phyloP scores from a whole-genome alignment of 1,140 invertebrate genomes.

The Ptiloglossa arizonensis region DNA sequence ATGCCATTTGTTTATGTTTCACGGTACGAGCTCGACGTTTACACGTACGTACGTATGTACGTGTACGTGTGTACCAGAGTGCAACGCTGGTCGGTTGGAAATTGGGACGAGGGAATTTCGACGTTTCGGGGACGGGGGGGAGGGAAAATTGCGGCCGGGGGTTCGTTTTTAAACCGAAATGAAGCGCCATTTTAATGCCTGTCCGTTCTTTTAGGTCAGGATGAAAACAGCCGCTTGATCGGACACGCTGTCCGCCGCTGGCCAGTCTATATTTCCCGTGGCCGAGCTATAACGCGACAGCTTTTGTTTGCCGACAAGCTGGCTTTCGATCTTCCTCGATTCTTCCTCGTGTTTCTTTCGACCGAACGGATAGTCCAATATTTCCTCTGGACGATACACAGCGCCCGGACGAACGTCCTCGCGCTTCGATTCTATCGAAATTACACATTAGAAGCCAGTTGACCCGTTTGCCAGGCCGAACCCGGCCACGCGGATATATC shows the following conservation, averaged over 20 bases:
- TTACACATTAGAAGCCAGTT: neutral
- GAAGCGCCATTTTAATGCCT: conserved; percentile 11
- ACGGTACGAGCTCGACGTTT: too few relatives aligned
- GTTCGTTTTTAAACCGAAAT: conserved; percentile 35
- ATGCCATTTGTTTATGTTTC: too few relatives aligned
- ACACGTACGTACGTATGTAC: too few relatives aligned
- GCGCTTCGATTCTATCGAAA: too few relatives aligned
- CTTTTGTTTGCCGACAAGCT: conserved; percentile 15
- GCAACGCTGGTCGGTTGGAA: too few relatives aligned
- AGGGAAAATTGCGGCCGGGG: conserved; percentile 27
- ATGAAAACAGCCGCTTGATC: conserved; percentile 19
- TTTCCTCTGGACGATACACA: neutral
- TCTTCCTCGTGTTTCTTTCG: neutral
- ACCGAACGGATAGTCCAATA: neutral
- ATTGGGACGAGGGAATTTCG: too few relatives aligned
- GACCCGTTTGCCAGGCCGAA: conserved; percentile 19
- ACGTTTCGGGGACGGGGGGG: too few relatives aligned
- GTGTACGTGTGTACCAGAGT: too few relatives aligned
- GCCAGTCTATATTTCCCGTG: too few relatives aligned
- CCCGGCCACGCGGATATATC: too few relatives aligned
- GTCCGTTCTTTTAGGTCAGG: conserved; percentile 23
- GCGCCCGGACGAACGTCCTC: too few relatives aligned
- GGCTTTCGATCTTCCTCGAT: conserved; percentile 4
- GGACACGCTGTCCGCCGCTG: neutral
- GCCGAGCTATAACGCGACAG: neutral